Percentiles rank a stretch among this genome's conserved stretches.
phyloP scores from a whole-genome alignment of 2,113 vertebrate species.

The Silurus glanis region DNA sequence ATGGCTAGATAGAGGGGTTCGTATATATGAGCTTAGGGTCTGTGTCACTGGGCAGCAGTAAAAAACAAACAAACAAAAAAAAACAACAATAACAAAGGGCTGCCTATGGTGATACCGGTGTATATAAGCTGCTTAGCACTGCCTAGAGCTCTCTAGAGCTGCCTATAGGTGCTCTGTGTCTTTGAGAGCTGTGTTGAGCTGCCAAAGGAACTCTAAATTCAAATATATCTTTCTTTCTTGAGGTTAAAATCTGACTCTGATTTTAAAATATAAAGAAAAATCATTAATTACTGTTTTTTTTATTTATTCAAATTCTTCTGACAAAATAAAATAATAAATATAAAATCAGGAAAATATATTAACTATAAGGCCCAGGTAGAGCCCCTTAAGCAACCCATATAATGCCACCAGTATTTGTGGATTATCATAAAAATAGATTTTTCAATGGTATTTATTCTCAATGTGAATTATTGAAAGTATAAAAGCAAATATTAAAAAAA shows the following conservation, averaged over 20 bases:
- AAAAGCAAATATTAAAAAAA: not conserved
- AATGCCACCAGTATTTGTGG: not conserved
- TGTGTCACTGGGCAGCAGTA: too few species aligned
- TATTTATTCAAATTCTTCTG: not conserved
- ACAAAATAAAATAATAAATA: not conserved
- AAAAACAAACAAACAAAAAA: conserved; percentile 5
- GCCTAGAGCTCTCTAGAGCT: not conserved
- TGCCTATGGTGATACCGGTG: not conserved
- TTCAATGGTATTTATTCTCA: not conserved
- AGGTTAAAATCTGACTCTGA: not conserved
- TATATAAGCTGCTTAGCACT: not conserved
- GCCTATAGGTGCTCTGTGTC: not conserved
- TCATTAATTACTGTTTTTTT: not conserved
- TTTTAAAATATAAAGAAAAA: not conserved
- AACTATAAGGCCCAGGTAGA: not conserved
- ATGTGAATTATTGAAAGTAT: not conserved
- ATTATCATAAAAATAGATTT: not conserved
- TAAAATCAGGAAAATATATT: not conserved
- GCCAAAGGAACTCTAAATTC: not conserved
- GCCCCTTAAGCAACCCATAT: not conserved
- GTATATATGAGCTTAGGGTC: too few species aligned
- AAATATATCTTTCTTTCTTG: not conserved
- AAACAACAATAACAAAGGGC: not conserved
- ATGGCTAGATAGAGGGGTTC: too few species aligned
- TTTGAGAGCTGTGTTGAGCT: not conserved